Conservation (phyloP, 2,888 invertebrate genomes). For the Sclerodermus sp. region DNA sequence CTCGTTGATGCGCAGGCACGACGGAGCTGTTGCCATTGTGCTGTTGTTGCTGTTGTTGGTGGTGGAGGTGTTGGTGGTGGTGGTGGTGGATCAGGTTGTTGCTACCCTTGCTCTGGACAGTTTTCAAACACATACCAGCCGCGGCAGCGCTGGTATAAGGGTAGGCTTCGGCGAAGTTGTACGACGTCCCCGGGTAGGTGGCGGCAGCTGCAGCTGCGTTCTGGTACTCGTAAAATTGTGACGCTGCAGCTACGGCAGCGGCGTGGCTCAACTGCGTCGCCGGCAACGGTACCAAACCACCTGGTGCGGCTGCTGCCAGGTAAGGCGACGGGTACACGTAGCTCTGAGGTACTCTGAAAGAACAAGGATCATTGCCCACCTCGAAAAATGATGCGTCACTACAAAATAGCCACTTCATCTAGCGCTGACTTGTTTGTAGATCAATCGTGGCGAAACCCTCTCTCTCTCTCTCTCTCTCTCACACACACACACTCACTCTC, state of each 20-base stretch:
- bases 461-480: no score
- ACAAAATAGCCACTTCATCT: no score
- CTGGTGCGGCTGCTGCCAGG: slow-evolving; percentile 65
- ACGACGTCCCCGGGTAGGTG: slow-evolving; percentile 73
- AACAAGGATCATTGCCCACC: not conserved
- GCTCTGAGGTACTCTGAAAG: slow-evolving; percentile 72
- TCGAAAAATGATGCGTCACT: not conserved
- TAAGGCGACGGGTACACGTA: slow-evolving; percentile 79
- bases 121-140: slow-evolving; percentile 63
- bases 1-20: slow-evolving; percentile 40
- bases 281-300: slow-evolving; percentile 67
- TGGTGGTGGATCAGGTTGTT: slow-evolving; percentile 33
- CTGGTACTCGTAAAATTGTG: slow-evolving; percentile 82
- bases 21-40: slow-evolving; percentile 35
- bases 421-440: no score
- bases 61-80: slow-evolving; percentile 32
- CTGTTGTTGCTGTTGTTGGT: slow-evolving; percentile 25
- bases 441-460: no score
- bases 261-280: slow-evolving; percentile 72
- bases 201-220: slow-evolving; percentile 72
- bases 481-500: no score
- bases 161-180: slow-evolving; percentile 73
- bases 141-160: slow-evolving; percentile 68
- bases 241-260: slow-evolving; percentile 78
- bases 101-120: slow-evolving; percentile 38